Percentiles rank a stretch among this genome's conserved stretches.
Evolutionary conservation across 2,797 vertebrate species (phyloP).

Genomic region (Ctenochaetus hawaiiensis): DNA sequence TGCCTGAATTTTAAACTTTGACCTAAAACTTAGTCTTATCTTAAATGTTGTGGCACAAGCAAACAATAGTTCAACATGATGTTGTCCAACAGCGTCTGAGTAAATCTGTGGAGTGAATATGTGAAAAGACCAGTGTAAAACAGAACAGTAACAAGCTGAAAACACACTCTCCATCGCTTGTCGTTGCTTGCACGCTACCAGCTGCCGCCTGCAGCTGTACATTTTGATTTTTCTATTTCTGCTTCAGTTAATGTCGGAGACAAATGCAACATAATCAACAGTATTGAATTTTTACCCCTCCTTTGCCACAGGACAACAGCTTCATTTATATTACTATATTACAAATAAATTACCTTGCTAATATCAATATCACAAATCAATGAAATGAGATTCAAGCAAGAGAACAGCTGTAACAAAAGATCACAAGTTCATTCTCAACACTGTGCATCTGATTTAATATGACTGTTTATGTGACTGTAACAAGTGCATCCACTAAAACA

Average conservation of each 20-base stretch:
- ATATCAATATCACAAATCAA: conserved; percentile 19
- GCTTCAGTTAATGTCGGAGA: background rate
- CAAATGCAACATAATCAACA: conserved; percentile 10
- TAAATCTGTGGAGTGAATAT: background rate
- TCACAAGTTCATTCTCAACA: background rate
- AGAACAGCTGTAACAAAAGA: background rate
- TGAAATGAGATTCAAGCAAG: conserved; percentile 1
- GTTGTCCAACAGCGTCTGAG: background rate
- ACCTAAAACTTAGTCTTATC: background rate
- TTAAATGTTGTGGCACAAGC: background rate
- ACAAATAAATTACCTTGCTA: background rate
- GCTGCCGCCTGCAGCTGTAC: background rate
- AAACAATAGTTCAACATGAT: background rate
- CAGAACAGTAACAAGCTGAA: background rate
- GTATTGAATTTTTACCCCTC: background rate
- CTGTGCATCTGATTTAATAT: background rate
- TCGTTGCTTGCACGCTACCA: background rate
- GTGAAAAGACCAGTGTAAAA: background rate
- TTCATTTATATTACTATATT: background rate
- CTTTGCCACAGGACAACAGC: background rate
- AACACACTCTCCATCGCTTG: background rate
- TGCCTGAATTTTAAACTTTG: background rate
- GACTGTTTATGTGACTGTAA: background rate
- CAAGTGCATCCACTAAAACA: background rate
- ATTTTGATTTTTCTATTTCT: background rate